These are phyloP conservation scores for Cylindroiulus punctatus DNA, from an alignment of 2,888 invertebrate genomes.

Conservation along the genomic window DNA sequence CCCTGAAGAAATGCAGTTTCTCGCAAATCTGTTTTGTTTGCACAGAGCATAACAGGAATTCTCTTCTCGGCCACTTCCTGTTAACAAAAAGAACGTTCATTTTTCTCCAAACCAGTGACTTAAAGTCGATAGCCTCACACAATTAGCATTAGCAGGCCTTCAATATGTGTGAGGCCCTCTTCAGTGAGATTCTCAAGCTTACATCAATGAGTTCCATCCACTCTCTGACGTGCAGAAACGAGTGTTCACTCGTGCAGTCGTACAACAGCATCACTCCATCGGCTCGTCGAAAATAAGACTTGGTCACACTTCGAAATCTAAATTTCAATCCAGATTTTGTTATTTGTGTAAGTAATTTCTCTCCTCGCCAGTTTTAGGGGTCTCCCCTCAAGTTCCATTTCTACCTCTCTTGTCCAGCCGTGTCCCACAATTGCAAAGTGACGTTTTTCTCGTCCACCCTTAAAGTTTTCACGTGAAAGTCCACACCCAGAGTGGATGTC, in stretches of 20 bases:
- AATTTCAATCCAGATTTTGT: constrained; percentile 52
- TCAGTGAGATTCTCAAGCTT: constrained; percentile 57
- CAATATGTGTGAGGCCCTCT: neutral
- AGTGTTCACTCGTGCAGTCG: constrained; percentile 72
- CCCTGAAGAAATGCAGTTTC: constrained; percentile 64
- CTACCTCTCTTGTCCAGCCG: constrained; percentile 72
- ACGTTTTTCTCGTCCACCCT: constrained; percentile 69
- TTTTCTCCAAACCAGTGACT: neutral
- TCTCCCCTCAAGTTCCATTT: neutral
- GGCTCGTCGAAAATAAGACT: constrained; percentile 73
- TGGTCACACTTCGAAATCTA: constrained; percentile 71
- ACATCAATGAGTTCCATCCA: constrained; percentile 73
- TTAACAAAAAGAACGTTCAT: neutral
- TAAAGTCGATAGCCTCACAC: neutral
- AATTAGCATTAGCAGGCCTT: neutral
- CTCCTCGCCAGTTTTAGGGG: too few species aligned
- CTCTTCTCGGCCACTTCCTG: constrained; percentile 70
- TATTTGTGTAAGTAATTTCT: constrained; percentile 10
- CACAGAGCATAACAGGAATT: constrained; percentile 72
- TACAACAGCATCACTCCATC: constrained; percentile 73
- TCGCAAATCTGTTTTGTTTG: constrained; percentile 71
- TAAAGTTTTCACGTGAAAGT: constrained; percentile 71
- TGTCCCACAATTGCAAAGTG: constrained; percentile 72
- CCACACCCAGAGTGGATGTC: constrained; percentile 72
- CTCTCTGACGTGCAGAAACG: constrained; percentile 71